Evolutionary conservation across 1,140 invertebrate species (phyloP).

Genomic region (Cylas formicarius): DNA sequence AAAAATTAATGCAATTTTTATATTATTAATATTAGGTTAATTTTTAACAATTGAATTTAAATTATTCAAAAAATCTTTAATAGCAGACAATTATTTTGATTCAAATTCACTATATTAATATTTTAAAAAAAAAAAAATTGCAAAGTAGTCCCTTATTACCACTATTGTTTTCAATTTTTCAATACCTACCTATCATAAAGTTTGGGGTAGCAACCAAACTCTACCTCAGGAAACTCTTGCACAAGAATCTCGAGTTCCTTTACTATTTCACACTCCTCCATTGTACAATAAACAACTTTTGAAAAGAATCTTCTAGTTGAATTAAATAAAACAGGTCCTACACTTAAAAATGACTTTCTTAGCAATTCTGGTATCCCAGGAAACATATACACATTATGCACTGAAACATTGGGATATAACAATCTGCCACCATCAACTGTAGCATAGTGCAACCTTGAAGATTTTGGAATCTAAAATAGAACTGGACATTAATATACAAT

Average conservation of each 20-base stretch:
- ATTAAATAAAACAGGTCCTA: conserved; percentile 41
- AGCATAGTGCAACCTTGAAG: conserved; percentile 42
- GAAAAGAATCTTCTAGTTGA: conserved; percentile 40
- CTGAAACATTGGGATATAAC: conserved; percentile 58
- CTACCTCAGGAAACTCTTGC: conserved; percentile 44
- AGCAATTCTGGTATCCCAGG: conserved; percentile 69
- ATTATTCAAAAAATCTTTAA: no score
- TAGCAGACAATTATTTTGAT: no score
- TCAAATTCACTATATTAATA: no score
- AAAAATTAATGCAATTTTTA: no score
- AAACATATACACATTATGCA: conserved; percentile 70
- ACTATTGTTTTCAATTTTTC: conserved; percentile 1
- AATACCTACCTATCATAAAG: conserved; percentile 39
- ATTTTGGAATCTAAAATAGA: conserved; percentile 43
- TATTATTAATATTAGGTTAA: no score
- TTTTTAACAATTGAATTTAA: no score
- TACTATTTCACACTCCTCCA: conserved; percentile 44
- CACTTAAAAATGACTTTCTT: conserved; percentile 48
- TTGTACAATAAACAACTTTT: conserved; percentile 43
- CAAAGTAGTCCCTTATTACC: background rate
- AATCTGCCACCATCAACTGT: conserved; percentile 28
- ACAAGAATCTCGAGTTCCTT: conserved; percentile 41
- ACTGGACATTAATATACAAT: background rate
- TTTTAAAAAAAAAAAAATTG: no score
- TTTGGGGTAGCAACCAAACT: conserved; percentile 50